Conservation (phyloP, 2,113 vertebrate species). For the Podocnemis expansa region DNA sequence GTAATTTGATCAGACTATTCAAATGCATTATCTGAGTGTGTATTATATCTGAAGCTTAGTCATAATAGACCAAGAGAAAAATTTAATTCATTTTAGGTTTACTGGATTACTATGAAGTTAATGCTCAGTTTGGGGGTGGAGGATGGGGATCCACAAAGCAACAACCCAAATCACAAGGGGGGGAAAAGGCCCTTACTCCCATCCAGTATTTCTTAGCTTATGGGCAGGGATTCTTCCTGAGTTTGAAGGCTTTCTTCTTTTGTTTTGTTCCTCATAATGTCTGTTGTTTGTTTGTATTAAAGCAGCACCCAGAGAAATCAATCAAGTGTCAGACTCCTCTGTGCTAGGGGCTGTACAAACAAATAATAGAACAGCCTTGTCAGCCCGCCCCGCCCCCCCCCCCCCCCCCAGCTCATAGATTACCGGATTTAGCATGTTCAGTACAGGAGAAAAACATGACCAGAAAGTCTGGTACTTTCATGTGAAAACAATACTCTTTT, state of each 20-base stretch:
- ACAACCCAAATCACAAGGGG: neutral
- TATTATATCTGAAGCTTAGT: slow-evolving; percentile 8
- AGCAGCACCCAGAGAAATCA: neutral
- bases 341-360: neutral
- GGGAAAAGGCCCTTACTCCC: neutral
- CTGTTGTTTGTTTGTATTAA: neutral
- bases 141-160: neutral
- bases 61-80: neutral
- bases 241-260: neutral
- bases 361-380: neutral
- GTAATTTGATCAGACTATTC: neutral
- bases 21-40: neutral
- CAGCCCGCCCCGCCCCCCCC: too few relatives aligned
- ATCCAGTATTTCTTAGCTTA: neutral
- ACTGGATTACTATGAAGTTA: slow-evolving; percentile 9
- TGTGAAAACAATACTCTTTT: neutral
- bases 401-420: neutral
- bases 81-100: slow-evolving; percentile 37
- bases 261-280: neutral
- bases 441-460: fast-evolving
- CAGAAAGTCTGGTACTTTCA: neutral
- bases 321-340: neutral
- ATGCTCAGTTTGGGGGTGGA: neutral
- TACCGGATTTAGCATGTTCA: neutral
- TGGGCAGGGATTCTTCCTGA: neutral